Evolutionary conservation across 2,888 invertebrate genomes (phyloP), one percentile per base, ranked within the genome.

Genomic region (Tineola bisselliella): DNA sequence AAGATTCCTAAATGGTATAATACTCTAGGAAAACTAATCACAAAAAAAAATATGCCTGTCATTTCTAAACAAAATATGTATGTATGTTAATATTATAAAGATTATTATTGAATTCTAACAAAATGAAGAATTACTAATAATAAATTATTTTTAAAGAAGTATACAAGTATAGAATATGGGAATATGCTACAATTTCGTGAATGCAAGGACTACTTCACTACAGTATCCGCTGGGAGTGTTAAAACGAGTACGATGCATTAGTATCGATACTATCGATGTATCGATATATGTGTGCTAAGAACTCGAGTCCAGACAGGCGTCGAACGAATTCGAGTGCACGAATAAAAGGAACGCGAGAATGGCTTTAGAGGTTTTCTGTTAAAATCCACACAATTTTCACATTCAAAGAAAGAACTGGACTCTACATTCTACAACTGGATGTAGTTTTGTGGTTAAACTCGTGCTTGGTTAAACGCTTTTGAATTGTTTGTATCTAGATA

Each of bases 211-310:
- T 38, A 38, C 38, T 38, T 38, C 54, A 19, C 33, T 33, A n/a
- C 33, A 33, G 13, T 33, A 10, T 33, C 58, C n/a, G 58, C 3
- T 33, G 5, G 33, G 17, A 11, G 31, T 33, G 58, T 58, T 33
- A 58, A 58, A 58, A 33, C 33, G 58, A n/a, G 6, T 33, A 30
- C 58, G 58, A 58, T 17, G 58, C 58, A 31, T 58, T 58, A 58
- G 58, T 58, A 58, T 30, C 13, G 56, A 56, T 48, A 48, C 48
- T 15, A 48, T 48, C 48, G 48, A 5, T 48, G 17, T 17, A 48
- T 48, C 48, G 48, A 48, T 48, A 48, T 17, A 48, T 48, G 48
- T 48, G 48, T 48, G 15, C 48, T 48, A 48, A 48, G 48, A 48
- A 48, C 48, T 48, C 48, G 48, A 48, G 15, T 48, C 48, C 8